Base-by-base conservation (phyloP, 37 sponge, comb jelly and placozoan genomes). In the Diacarnus erythraeanus region DNA sequence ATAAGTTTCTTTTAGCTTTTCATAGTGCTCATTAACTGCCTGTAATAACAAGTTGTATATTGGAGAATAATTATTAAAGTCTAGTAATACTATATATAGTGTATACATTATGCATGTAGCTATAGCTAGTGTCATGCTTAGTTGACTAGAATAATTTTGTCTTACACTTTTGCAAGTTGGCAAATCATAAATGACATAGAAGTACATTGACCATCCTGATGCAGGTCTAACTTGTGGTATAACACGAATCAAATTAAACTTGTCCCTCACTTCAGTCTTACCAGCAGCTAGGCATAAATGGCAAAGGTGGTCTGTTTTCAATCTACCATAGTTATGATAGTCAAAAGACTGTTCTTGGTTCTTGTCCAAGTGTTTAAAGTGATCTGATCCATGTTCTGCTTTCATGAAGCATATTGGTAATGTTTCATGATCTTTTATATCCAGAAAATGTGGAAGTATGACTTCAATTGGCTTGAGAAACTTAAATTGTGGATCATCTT, bases 381-480 rank as follows among this genome's bases (percentile, higher is more conserved):
- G 2, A 39, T 26, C 33, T 12, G 9, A 1, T 21, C 36, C 15
- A n/a, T 76, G 77, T 0, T 12, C 40, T 39, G 77, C 61, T 39
- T 59, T 76, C 26, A 76, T 2, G 34, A 76, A 76, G 5, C 59
- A 1, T 37, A 76, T 36, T 3, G 3, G 38, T 39, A 44, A 26
- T 69, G 25, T 29, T 17, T 10, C 35, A 9, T 18, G 34, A 35
- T 61, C 63, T 2, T 34, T 39, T 76, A 61, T 20, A n/a, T 61
- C 42, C 40, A 76, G 61, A 38, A 18, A 76, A 38, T 76, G 77
- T 36, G 77, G 64, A 18, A 76, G 77, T 21, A 37, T 38, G 0
- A 76, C 40, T 59, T 76, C 64, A 4, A 76, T 39, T 37, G 77
- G 77, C 34, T 61, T 76, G 41, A 59, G 21, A 38, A 76, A 76